Conservation (phyloP, 2,113 vertebrate genomes). For the Cettia cetti region DNA sequence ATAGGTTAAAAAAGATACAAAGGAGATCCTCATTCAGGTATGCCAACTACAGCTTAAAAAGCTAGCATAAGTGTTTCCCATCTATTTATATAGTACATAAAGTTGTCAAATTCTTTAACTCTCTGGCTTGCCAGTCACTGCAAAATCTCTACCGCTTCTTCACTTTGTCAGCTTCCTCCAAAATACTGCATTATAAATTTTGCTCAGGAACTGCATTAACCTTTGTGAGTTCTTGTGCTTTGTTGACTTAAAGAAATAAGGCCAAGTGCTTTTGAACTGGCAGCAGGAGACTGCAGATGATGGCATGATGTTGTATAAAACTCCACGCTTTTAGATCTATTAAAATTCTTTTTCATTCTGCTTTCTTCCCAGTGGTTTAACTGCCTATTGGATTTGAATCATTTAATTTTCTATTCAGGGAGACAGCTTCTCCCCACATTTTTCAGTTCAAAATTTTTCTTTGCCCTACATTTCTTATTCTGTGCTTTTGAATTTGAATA, state of each 20-base stretch:
- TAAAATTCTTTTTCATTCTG: not conserved
- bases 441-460: not conserved
- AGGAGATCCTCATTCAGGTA: not conserved
- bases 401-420: not conserved
- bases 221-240: not conserved
- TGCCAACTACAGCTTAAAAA: not conserved
- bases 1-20: not conserved
- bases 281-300: not conserved
- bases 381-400: not conserved
- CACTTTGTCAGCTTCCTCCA: not conserved
- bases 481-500: not conserved
- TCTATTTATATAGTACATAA: not conserved
- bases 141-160: not conserved
- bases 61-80: not conserved
- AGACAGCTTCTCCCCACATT: not conserved
- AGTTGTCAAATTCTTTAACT: not conserved
- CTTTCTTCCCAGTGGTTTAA: not conserved
- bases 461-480: not conserved
- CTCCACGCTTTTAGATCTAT: not conserved
- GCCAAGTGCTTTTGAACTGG: not conserved
- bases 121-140: not conserved
- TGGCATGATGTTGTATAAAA: not conserved
- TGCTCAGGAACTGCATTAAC: not conserved
- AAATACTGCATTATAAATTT: not conserved
- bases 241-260: slow-evolving; percentile 13